Evolutionary conservation across 2,797 vertebrate genomes (phyloP).

Genomic region (Trichosurus vulpecula): DNA sequence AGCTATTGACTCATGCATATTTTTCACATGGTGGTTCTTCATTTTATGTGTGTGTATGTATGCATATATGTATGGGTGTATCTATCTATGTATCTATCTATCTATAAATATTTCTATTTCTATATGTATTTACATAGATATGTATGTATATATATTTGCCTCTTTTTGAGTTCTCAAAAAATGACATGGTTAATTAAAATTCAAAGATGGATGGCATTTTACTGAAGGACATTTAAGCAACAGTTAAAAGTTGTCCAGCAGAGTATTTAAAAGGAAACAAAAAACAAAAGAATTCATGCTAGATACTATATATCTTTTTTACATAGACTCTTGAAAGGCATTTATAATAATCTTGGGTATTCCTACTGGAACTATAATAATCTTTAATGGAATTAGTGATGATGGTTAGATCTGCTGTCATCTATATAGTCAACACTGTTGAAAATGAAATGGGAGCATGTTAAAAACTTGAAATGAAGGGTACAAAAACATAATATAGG

Average conservation of each 20-base stretch:
- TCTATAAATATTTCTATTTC: too few species aligned
- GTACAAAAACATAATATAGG: neutral
- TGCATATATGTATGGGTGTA: too few species aligned
- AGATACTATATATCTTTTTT: slow-evolving; percentile 15
- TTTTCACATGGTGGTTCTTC: neutral
- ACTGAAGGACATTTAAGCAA: neutral
- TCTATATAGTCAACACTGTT: neutral
- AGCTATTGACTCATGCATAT: neutral
- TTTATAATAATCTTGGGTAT: neutral
- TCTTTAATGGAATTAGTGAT: slow-evolving; percentile 18
- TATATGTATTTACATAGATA: too few species aligned
- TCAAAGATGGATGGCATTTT: neutral
- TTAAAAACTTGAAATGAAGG: neutral
- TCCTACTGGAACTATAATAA: slow-evolving; percentile 2
- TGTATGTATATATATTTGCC: too few species aligned
- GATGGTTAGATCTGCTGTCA: slow-evolving; percentile 5
- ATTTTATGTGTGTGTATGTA: neutral
- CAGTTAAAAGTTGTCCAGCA: slow-evolving; percentile 17
- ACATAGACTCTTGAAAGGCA: neutral
- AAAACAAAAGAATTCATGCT: slow-evolving; percentile 21
- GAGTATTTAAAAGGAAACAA: neutral
- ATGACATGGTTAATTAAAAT: neutral
- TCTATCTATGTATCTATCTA: too few species aligned
- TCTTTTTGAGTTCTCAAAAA: neutral
- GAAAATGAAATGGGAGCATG: neutral